A percentile compares a stretch with the other conserved stretches of the same genome.
These are phyloP conservation scores for Leucopsar rothschildi DNA, from an alignment of 2,113 vertebrate genomes.

Conservation along the genomic window DNA sequence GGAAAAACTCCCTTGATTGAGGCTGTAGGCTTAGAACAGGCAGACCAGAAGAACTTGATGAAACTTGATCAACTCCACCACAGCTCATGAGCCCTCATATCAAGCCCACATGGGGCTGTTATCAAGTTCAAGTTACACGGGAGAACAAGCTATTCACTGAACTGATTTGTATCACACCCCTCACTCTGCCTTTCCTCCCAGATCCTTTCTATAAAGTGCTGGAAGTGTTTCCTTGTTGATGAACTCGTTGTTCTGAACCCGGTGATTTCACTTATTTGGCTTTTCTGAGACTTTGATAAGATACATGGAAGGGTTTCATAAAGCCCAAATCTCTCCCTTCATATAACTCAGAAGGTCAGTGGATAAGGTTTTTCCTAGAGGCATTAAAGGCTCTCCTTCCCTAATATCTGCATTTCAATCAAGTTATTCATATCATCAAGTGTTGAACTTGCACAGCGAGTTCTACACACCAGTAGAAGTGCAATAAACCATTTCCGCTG, in stretches of 20 bases:
- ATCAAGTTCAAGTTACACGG: background rate
- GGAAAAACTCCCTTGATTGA: background rate
- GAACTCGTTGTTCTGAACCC: background rate
- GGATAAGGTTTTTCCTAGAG: background rate
- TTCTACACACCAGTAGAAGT: background rate
- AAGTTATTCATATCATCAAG: background rate
- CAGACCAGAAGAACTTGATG: background rate
- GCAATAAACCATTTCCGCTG: background rate
- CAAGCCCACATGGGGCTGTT: background rate
- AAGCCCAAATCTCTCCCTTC: background rate
- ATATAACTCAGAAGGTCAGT: background rate
- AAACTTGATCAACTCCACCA: background rate
- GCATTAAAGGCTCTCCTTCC: background rate
- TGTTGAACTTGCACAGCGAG: background rate
- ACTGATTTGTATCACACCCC: background rate
- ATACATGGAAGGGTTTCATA: background rate
- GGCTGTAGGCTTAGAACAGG: background rate
- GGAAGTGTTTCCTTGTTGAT: background rate
- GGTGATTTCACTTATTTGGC: background rate
- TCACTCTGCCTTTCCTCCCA: background rate
- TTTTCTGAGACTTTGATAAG: conserved; percentile 14
- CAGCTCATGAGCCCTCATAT: background rate
- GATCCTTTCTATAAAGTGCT: background rate
- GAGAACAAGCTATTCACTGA: background rate
- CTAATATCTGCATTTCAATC: background rate